Evolutionary conservation across 2,113 vertebrate species (phyloP).

Genomic region (Rhabdomys dilectus): DNA sequence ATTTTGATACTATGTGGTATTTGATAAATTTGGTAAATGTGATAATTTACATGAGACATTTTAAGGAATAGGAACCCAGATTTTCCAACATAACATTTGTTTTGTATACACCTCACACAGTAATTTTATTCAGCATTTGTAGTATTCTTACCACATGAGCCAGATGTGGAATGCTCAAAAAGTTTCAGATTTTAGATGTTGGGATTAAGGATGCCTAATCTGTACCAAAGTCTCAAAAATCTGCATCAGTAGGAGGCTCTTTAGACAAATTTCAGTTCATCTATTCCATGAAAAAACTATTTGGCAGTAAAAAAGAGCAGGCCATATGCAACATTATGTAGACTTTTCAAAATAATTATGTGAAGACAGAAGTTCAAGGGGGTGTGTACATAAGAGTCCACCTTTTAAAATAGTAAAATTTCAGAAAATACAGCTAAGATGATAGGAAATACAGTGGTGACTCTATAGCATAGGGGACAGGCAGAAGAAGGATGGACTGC

Average conservation of each 20-base stretch:
- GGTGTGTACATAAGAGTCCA: not conserved
- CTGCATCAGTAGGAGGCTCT: not conserved
- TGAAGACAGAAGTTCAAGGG: not conserved
- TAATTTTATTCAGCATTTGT: not conserved
- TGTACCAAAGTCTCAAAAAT: not conserved
- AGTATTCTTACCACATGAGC: not conserved
- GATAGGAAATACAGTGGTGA: not conserved
- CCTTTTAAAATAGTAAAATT: constrained; percentile 10
- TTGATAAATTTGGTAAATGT: not conserved
- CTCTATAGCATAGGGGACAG: not conserved
- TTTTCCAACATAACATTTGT: not conserved
- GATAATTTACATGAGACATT: not conserved
- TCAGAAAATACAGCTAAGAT: not conserved
- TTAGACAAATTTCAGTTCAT: not conserved
- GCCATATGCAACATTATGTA: not conserved
- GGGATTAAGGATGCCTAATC: not conserved
- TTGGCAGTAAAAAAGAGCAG: not conserved
- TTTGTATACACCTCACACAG: not conserved
- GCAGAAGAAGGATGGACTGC: not conserved
- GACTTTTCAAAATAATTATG: not conserved
- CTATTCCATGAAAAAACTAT: not conserved
- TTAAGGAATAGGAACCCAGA: not conserved
- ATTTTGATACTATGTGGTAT: not conserved
- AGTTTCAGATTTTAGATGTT: not conserved
- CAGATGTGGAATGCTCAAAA: not conserved